phyloP scores from a whole-genome alignment of 35 echinoderm and acorn worm species.

The Ophioderma brevispina region DNA sequence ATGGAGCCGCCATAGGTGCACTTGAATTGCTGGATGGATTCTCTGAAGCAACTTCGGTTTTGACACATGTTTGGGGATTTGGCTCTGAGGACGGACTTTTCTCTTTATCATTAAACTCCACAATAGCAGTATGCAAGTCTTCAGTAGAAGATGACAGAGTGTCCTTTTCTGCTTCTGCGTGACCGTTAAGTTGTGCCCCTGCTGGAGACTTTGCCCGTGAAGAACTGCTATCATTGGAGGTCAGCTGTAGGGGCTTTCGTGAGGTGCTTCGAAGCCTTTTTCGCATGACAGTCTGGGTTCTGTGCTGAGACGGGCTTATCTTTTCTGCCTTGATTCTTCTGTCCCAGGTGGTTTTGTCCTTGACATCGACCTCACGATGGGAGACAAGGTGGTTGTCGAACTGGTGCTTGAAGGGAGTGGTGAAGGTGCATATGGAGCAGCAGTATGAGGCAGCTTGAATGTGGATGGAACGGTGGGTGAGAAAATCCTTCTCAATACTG shows the following conservation, averaged over 20 bases:
- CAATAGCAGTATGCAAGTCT: neutral
- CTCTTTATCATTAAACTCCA: too few species aligned
- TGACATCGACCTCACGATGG: conserved; percentile 33
- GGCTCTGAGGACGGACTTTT: too few species aligned
- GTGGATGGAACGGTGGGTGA: conserved; percentile 66
- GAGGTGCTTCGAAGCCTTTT: neutral
- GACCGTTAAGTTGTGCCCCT: neutral
- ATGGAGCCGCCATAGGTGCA: too few species aligned
- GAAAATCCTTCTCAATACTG: conserved; percentile 61
- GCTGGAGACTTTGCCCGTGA: neutral
- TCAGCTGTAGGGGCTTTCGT: neutral
- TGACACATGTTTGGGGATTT: neutral
- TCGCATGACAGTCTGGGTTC: neutral
- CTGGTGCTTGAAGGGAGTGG: conserved; percentile 68
- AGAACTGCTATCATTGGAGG: neutral
- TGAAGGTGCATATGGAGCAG: conserved; percentile 64
- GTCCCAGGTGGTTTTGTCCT: neutral
- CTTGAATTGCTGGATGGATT: neutral
- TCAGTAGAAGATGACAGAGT: neutral
- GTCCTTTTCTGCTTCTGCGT: too few species aligned
- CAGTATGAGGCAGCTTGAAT: conserved; percentile 50
- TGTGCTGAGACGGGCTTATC: neutral
- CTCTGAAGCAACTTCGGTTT: neutral
- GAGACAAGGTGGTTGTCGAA: conserved; percentile 55
- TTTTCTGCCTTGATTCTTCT: neutral